phyloP scores from a whole-genome alignment of 2,888 invertebrate genomes.

The Hoplodrina ambigua region DNA sequence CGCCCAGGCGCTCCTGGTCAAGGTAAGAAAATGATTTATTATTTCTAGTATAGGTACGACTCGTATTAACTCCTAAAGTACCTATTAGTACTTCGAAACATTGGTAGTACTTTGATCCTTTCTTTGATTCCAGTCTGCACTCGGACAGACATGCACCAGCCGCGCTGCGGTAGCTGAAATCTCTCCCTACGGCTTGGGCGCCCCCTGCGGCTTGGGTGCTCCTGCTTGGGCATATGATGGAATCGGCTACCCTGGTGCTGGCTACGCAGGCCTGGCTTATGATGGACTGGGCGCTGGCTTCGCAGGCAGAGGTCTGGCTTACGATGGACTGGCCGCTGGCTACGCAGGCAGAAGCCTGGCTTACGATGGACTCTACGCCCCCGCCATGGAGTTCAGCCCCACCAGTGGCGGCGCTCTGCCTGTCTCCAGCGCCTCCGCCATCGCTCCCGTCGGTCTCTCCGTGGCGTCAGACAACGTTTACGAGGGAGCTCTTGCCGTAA shows the following conservation, averaged over 20 bases:
- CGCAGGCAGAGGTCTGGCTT: slow-evolving; percentile 13
- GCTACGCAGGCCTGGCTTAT: background rate
- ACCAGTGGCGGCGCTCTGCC: slow-evolving; percentile 51
- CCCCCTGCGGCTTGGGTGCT: background rate
- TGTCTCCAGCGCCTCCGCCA: slow-evolving; percentile 27
- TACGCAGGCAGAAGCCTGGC: no score
- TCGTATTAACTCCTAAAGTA: no score
- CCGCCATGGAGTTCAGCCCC: slow-evolving; percentile 14
- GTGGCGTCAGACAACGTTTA: slow-evolving; percentile 56
- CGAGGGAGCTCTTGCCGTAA: slow-evolving; percentile 61
- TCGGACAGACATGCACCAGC: background rate
- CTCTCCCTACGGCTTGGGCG: slow-evolving; percentile 5
- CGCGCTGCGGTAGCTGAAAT: background rate
- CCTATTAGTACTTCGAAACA: no score
- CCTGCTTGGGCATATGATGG: slow-evolving; percentile 22
- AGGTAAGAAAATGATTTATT: slow-evolving; percentile 13
- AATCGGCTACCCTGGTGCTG: slow-evolving; percentile 15
- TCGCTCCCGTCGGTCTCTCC: slow-evolving; percentile 42
- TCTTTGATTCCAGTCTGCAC: background rate
- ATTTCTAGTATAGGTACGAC: no score
- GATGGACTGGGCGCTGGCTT: no score
- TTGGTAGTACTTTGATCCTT: no score
- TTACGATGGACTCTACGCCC: background rate
- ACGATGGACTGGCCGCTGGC: background rate
- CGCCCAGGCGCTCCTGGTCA: slow-evolving; percentile 60